Conservation (phyloP, 2,888 invertebrate species). For the Agriotes lineatus region DNA sequence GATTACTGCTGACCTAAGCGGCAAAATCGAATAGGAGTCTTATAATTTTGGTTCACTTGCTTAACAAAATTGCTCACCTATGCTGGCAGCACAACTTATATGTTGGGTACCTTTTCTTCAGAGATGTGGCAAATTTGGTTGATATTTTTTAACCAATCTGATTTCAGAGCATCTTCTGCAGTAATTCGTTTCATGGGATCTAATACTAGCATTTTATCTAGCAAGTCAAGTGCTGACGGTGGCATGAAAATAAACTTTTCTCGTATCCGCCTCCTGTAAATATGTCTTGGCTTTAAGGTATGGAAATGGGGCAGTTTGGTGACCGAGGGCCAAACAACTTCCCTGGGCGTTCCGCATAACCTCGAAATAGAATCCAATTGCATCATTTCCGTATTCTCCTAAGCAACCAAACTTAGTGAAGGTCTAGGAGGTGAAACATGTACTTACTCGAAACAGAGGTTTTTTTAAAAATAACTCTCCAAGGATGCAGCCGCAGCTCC, state of each 20-base stretch:
- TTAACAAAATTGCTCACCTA: too few species aligned
- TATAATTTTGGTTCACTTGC: too few species aligned
- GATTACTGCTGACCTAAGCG: too few species aligned
- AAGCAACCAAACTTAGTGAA: too few species aligned
- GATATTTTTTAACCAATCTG: slow-evolving; percentile 92
- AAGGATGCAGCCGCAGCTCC: slow-evolving; percentile 99
- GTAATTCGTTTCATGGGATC: slow-evolving; percentile 95
- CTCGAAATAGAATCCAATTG: slow-evolving; percentile 95
- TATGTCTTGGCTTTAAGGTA: slow-evolving; percentile 90
- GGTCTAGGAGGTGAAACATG: too few species aligned
- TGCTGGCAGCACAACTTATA: too few species aligned
- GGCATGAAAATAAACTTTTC: slow-evolving; percentile 97
- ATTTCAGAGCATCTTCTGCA: slow-evolving; percentile 93
- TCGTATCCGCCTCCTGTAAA: slow-evolving; percentile 87
- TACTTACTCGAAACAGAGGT: too few species aligned
- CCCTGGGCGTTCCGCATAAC: slow-evolving; percentile 96
- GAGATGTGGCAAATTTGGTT: too few species aligned
- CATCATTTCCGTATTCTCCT: slow-evolving; percentile 93
- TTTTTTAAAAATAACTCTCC: slow-evolving; percentile 97
- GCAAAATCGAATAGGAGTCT: too few species aligned
- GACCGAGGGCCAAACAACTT: slow-evolving; percentile 96
- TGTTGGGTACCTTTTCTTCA: too few species aligned
- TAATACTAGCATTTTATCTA: slow-evolving; percentile 95
- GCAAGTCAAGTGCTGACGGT: slow-evolving; percentile 84
- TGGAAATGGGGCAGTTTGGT: slow-evolving; percentile 93